Conservation (phyloP, 2,797 vertebrate species). For the Zenarchopterus dispar region DNA sequence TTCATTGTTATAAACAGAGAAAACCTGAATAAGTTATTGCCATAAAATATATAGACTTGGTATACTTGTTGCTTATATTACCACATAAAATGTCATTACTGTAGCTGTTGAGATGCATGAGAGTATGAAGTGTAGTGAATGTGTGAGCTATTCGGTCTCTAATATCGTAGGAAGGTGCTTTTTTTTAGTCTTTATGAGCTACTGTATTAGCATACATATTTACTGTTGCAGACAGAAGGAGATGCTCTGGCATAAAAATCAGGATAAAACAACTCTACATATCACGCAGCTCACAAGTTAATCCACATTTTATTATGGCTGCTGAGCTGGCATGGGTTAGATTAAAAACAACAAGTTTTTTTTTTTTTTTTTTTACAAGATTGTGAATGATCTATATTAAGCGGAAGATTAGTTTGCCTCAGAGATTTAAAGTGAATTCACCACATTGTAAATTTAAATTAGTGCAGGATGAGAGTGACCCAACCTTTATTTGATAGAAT, state of each 20-base stretch:
- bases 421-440: conserved; percentile 73
- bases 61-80: conserved; percentile 29
- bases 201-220: conserved; percentile 82
- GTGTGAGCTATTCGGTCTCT: conserved; percentile 37
- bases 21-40: conserved; percentile 12
- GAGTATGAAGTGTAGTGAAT: conserved; percentile 27
- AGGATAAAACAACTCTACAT: conserved; percentile 54
- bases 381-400: conserved; percentile 84
- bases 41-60: conserved; percentile 25
- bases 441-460: conserved; percentile 63
- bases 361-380: conserved; percentile 73
- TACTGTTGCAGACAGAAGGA: conserved; percentile 71
- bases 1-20: neutral
- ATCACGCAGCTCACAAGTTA: conserved; percentile 81
- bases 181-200: conserved; percentile 66
- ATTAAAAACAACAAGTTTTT: conserved; percentile 81
- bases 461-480: conserved; percentile 24
- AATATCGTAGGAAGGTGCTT: conserved; percentile 65
- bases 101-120: conserved; percentile 31
- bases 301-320: conserved; percentile 84
- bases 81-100: conserved; percentile 56
- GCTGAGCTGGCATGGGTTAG: conserved; percentile 78
- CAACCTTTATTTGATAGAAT: conserved; percentile 20
- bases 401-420: conserved; percentile 82
- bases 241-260: conserved; percentile 63